A percentile compares a stretch with the other conserved stretches of the same genome.
phyloP scores from a whole-genome alignment of 1,140 invertebrate genomes.

The Papilio machaon region DNA sequence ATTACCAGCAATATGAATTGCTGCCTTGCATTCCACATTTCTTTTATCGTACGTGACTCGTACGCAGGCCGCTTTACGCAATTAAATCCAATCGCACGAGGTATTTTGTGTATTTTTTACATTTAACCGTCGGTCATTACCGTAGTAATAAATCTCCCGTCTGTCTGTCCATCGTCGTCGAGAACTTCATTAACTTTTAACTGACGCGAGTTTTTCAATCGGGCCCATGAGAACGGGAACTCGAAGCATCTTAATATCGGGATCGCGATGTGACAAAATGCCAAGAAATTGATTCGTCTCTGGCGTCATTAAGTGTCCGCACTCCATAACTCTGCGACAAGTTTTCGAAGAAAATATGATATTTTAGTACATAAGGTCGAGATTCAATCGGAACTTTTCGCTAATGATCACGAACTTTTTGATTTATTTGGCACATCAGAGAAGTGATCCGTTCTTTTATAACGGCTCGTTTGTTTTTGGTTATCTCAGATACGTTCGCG shows the following conservation, averaged over 20 bases:
- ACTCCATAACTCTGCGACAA: constrained; percentile 22
- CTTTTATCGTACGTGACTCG: constrained; percentile 50
- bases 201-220: constrained; percentile 62
- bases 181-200: constrained; percentile 72
- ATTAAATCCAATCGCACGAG: constrained; percentile 57
- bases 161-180: constrained; percentile 65
- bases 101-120: constrained; percentile 61
- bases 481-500: background rate
- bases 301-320: constrained; percentile 41
- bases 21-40: constrained; percentile 46
- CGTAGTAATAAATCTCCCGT: constrained; percentile 68
- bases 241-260: constrained; percentile 61
- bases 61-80: constrained; percentile 47
- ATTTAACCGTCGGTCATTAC: constrained; percentile 66
- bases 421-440: constrained; percentile 35
- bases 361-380: constrained; percentile 20
- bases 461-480: constrained; percentile 19
- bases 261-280: constrained; percentile 61
- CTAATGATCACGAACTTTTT: constrained; percentile 32
- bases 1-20: constrained; percentile 48
- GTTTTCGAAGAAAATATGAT: constrained; percentile 22
- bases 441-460: constrained; percentile 38
- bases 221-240: constrained; percentile 57
- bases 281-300: constrained; percentile 56
- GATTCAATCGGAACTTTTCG: constrained; percentile 10